Conservation (phyloP, 2,888 invertebrate genomes). For the Patella caerulea region DNA sequence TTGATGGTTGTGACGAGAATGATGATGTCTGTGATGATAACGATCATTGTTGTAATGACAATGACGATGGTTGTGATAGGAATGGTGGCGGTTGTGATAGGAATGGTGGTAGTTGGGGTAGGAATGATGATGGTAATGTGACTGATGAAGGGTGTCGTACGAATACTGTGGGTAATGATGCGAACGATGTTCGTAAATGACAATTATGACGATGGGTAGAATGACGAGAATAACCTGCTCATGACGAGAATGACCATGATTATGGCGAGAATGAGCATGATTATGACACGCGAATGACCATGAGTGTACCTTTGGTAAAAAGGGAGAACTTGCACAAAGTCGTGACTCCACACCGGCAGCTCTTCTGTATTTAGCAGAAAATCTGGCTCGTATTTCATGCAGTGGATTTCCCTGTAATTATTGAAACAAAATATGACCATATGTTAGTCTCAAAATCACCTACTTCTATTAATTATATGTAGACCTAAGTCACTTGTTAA, state of each 20-base stretch:
- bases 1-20: not conserved
- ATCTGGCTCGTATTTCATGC: constrained; percentile 36
- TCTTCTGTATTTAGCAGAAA: constrained; percentile 57
- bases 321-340: constrained; percentile 58
- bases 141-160: not conserved
- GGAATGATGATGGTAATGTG: not conserved
- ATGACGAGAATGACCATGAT: no score
- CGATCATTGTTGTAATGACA: not conserved
- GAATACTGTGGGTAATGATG: not conserved
- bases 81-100: not conserved
- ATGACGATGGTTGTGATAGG: not conserved
- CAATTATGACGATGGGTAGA: not conserved
- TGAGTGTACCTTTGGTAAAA: constrained; percentile 50
- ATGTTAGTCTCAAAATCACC: no score
- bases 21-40: not conserved
- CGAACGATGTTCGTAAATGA: not conserved
- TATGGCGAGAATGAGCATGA: no score
- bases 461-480: no score
- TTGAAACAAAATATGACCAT: no score
- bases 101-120: no score
- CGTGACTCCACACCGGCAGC: constrained; percentile 48
- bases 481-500: no score
- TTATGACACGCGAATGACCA: no score
- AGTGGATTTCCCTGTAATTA: constrained; percentile 15
- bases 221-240: no score